Conservation (phyloP, 2,888 invertebrate species). For the Macrosiphum euphorbiae region DNA sequence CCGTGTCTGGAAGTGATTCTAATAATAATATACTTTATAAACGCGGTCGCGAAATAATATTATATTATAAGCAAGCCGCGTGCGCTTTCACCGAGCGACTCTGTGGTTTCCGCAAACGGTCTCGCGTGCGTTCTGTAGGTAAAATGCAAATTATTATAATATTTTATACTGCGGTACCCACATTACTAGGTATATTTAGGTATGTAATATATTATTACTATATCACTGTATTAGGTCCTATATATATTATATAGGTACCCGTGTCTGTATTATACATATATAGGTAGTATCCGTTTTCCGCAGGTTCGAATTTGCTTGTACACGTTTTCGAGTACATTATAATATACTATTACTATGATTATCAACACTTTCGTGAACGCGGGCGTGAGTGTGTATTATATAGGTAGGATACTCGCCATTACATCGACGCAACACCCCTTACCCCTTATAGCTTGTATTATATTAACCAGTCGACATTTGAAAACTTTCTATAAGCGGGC, state of each 20-base stretch:
- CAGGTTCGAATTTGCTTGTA: background rate
- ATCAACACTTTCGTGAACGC: constrained; percentile 30
- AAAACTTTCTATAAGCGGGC: background rate
- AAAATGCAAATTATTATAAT: background rate
- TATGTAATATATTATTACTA: background rate
- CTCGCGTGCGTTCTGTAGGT: background rate
- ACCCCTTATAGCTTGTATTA: background rate
- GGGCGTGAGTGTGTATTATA: background rate
- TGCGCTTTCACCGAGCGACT: constrained; percentile 39
- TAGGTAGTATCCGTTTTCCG: background rate
- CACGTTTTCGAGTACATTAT: background rate
- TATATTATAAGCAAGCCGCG: background rate
- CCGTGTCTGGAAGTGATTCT: background rate
- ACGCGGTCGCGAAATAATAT: constrained; percentile 18
- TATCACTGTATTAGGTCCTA: background rate
- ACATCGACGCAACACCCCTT: background rate
- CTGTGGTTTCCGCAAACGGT: constrained; percentile 16
- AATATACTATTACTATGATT: background rate
- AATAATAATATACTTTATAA: background rate
- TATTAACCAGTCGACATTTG: background rate
- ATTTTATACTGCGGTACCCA: background rate
- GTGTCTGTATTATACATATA: too few relatives aligned
- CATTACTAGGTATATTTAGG: background rate
- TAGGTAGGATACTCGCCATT: too few relatives aligned
- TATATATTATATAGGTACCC: background rate